phyloP scores from a whole-genome alignment of 2,888 invertebrate genomes.

The Seladonia tumulorum region DNA sequence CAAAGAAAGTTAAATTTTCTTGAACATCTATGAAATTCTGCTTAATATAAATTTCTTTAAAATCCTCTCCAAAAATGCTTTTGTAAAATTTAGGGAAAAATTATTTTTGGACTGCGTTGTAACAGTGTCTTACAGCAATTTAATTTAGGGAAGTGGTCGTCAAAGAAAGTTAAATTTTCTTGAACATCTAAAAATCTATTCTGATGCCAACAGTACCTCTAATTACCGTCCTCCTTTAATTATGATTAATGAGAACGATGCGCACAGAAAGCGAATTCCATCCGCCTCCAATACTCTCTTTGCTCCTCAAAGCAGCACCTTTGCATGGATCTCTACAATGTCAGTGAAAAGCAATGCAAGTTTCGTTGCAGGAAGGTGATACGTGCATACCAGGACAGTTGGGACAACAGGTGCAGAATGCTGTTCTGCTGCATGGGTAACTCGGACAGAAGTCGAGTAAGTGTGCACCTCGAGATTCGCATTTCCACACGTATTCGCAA shows the following conservation, averaged over 20 bases:
- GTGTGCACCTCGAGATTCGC: slow-evolving; percentile 42
- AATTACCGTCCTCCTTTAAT: not conserved
- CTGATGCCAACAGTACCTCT: not conserved
- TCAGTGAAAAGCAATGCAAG: not conserved
- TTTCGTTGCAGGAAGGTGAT: slow-evolving; percentile 90
- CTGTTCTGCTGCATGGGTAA: slow-evolving; percentile 93
- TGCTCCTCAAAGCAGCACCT: not conserved
- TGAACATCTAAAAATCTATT: not conserved
- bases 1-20: no score
- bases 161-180: no score
- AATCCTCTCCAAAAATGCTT: no score
- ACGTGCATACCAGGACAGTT: slow-evolving; percentile 94
- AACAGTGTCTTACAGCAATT: no score
- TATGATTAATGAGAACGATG: not conserved
- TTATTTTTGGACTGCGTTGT: no score
- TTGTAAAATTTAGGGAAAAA: no score
- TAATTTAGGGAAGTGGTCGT: no score
- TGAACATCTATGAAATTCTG: no score
- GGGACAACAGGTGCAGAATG: slow-evolving; percentile 93
- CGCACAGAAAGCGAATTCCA: not conserved
- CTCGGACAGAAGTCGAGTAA: slow-evolving; percentile 89
- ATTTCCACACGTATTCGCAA: no score
- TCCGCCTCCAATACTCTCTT: not conserved
- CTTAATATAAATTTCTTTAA: no score
- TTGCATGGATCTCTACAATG: not conserved